Base-by-base conservation (phyloP, 2,113 vertebrate genomes). In the Eira barbara region DNA sequence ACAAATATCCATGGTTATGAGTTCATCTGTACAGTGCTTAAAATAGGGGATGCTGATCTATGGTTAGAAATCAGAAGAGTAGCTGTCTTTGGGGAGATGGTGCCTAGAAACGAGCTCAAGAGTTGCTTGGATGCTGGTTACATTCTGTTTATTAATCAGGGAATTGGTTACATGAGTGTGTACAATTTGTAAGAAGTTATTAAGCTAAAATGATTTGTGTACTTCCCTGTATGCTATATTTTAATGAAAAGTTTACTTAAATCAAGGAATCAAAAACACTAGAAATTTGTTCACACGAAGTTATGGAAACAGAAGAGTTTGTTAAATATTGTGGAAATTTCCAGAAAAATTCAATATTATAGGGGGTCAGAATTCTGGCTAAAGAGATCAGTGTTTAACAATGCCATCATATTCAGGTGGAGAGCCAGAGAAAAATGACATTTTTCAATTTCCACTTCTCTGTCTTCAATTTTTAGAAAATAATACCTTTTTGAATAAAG, bases 401-500 rank as follows among this genome's bases (percentile, higher is more conserved):
- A 61, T 87, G 36, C 1, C 36, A 25, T 47, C 11, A 23, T 29
- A 82, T 59, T 94, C 67, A 55, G 52, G 42, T 47, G 7, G 39
- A 86, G 5, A 65, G 27, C 49, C 10, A 69, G 88, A 90, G 12
- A 0, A 79, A 21, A 39, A 55, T 12, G 1, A 52, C 1, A 36
- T 52, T 78, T 80, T 63, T 88, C 81, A 39, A n/a, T 71, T 95
- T 81, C 18, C 21, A 31, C 7, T 86, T 93, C 59, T 34, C 21
- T 52, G 25, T 21, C 31, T 88, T 94, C 61, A 57, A 71, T 42
- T 88, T 39, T 61, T 9, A 21, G 17, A 90, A 78, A 94, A 97
- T 59, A 25, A 90, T 73, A 21, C 6, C 3, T 69, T 81, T 34
- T 78, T 79, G 27, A 97, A 95, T 63, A 88, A 94, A 96, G 59